Evolutionary conservation across 2,113 vertebrate genomes (phyloP).

Genomic region (Athene noctua): DNA sequence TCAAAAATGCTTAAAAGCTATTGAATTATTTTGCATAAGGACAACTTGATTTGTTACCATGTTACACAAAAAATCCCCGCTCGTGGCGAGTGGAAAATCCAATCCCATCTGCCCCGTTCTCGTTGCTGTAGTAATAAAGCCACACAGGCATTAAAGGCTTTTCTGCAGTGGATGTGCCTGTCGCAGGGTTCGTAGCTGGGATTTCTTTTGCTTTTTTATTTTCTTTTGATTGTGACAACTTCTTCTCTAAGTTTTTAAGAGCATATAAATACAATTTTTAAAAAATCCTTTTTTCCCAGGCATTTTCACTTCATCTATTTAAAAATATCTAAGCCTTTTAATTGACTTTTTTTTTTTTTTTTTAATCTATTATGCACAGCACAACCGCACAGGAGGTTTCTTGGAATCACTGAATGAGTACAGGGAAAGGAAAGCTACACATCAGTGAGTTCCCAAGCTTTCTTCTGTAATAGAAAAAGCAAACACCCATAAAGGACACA

Average conservation of each 20-base stretch:
- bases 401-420: neutral
- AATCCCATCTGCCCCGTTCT: neutral
- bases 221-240: neutral
- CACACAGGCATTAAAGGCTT: slow-evolving; percentile 9
- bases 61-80: neutral
- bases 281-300: no score
- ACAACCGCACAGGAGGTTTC: neutral
- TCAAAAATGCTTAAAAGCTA: neutral
- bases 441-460: neutral
- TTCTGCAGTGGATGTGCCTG: neutral
- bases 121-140: slow-evolving; percentile 21
- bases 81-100: neutral
- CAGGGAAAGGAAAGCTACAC: neutral
- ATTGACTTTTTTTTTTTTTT: neutral
- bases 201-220: neutral
- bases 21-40: neutral
- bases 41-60: neutral
- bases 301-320: neutral
- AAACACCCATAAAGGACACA: neutral
- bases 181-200: neutral
- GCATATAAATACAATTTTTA: neutral
- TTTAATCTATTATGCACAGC: neutral
- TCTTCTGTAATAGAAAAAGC: neutral
- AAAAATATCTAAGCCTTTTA: neutral
- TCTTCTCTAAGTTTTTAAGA: neutral